Conservation (phyloP, 1,140 invertebrate species). For the Dreissena rostriformis region DNA sequence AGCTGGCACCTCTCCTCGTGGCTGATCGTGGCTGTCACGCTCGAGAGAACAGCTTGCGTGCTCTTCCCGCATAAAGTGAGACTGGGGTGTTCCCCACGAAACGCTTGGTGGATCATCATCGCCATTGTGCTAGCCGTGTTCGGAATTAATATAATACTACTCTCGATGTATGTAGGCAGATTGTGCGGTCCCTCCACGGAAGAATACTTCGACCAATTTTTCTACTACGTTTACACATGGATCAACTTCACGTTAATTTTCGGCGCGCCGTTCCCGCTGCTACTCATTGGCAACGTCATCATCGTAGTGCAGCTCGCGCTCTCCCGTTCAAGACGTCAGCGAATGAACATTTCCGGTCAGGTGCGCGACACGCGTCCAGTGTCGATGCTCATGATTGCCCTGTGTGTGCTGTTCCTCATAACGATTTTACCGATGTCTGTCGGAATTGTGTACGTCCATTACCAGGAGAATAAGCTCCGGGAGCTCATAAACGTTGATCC, state of each 20-base stretch:
- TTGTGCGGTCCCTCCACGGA: conserved; percentile 3
- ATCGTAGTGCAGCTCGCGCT: conserved; percentile 24
- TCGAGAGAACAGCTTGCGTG: conserved; percentile 63
- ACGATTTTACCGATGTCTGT: conserved; percentile 19
- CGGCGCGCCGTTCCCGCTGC: conserved; percentile 8
- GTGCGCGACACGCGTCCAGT: conserved; percentile 9
- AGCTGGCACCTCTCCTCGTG: conserved; percentile 61
- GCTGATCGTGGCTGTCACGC: conserved; percentile 66
- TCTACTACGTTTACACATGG: conserved; percentile 19
- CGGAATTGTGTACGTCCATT: conserved; percentile 1
- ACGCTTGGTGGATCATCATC: background rate
- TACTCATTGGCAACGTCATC: conserved; percentile 29
- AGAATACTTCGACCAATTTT: background rate
- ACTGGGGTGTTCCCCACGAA: conserved; percentile 35
- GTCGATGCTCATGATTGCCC: conserved; percentile 19
- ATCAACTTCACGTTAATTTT: conserved; percentile 35
- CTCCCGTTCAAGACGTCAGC: background rate
- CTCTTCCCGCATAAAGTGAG: conserved; percentile 61
- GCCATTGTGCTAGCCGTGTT: conserved; percentile 5
- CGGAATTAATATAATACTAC: conserved; percentile 22
- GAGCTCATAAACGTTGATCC: conserved; percentile 1
- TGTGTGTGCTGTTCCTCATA: conserved; percentile 29
- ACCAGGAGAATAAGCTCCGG: background rate
- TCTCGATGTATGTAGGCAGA: background rate
- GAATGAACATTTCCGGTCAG: background rate